Evolutionary conservation across 2,888 invertebrate genomes (phyloP).

Genomic region (Agrypnus murinus): DNA sequence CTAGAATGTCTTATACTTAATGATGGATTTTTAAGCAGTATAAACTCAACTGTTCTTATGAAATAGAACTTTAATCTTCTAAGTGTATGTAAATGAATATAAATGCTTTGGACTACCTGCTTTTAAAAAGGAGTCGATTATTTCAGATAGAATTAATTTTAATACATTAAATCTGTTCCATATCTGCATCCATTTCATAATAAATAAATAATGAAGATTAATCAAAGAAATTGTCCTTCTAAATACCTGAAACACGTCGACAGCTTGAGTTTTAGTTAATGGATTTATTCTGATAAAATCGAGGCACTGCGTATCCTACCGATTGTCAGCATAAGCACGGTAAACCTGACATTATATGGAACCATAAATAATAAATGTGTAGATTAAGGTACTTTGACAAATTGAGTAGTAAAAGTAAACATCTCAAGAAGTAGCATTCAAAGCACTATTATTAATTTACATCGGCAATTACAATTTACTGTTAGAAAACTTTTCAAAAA

Average conservation of each 20-base stretch:
- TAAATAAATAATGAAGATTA: too few species aligned
- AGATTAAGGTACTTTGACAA: conserved; percentile 20
- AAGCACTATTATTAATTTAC: conserved; percentile 3
- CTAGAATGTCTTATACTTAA: too few species aligned
- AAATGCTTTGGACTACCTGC: too few species aligned
- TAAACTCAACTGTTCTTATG: too few species aligned
- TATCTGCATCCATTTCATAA: too few species aligned
- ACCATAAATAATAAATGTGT: conserved; percentile 24
- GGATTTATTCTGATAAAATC: conserved; percentile 28
- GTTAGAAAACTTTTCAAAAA: too few species aligned
- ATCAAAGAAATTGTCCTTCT: conserved; percentile 2
- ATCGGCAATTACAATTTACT: not conserved
- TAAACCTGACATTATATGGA: conserved; percentile 1
- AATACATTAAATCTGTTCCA: too few species aligned
- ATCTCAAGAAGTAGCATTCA: not conserved
- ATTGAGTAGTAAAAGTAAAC: conserved; percentile 24
- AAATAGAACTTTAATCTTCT: too few species aligned
- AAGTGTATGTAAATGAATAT: too few species aligned
- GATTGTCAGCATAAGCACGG: conserved; percentile 12
- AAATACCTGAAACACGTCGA: not conserved
- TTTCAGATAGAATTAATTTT: too few species aligned
- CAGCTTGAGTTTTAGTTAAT: conserved; percentile 1
- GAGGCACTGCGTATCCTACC: conserved; percentile 18
- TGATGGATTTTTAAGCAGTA: too few species aligned
- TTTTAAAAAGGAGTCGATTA: too few species aligned